Conservation (phyloP, 1,140 invertebrate species). For the Drosophila bocqueti region DNA sequence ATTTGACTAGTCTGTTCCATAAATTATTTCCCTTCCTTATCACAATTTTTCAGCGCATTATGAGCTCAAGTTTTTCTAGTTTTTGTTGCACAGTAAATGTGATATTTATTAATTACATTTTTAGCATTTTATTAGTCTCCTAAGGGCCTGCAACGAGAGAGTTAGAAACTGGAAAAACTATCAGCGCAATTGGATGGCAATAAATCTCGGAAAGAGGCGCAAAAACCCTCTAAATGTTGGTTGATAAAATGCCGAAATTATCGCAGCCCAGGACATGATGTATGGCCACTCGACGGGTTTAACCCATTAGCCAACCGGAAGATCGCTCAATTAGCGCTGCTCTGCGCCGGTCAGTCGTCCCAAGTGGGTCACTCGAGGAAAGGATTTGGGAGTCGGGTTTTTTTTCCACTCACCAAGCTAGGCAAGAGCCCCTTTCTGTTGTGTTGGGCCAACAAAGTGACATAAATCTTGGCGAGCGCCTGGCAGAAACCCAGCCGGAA, state of each 20-base stretch:
- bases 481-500: slow-evolving; percentile 70
- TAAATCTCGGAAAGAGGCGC: slow-evolving; percentile 56
- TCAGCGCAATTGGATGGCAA: slow-evolving; percentile 52
- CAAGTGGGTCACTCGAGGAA: slow-evolving; percentile 76
- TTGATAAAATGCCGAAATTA: slow-evolving; percentile 80
- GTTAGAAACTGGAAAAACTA: slow-evolving; percentile 20
- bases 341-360: slow-evolving; percentile 66
- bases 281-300: slow-evolving; percentile 65
- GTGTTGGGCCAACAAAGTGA: slow-evolving; percentile 75
- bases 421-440: slow-evolving; percentile 30
- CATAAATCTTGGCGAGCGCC: slow-evolving; percentile 70
- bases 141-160: slow-evolving; percentile 4
- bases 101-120: slow-evolving; percentile 34
- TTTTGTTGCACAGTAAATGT: slow-evolving; percentile 16
- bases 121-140: slow-evolving; percentile 17
- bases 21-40: not conserved
- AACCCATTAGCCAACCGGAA: slow-evolving; percentile 81
- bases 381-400: slow-evolving; percentile 52
- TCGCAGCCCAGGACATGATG: slow-evolving; percentile 61
- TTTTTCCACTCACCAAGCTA: slow-evolving; percentile 8
- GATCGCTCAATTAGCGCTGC: slow-evolving; percentile 77
- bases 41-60: not conserved
- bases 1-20: not conserved
- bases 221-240: slow-evolving; percentile 75
- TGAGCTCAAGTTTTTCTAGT: slow-evolving; percentile 16